Base-by-base conservation (phyloP, 2,113 vertebrate species). In the Oenanthe melanoleuca region DNA sequence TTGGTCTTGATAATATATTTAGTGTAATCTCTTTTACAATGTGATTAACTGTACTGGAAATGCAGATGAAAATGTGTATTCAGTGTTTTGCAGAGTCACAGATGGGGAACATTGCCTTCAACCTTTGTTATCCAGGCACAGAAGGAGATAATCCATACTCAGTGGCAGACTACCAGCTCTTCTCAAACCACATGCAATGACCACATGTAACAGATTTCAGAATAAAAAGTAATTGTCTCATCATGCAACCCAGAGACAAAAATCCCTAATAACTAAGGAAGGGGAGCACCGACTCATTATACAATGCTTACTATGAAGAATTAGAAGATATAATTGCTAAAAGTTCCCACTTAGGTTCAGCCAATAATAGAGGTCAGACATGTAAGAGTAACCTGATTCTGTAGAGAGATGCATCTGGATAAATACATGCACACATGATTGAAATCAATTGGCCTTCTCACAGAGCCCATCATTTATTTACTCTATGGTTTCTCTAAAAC, bases 121-220 rank as follows among this genome's bases (percentile, higher is more conserved):
- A 92, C 64, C 95, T 97, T 93, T 92, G 70, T 65, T 91, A 91
- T 92, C 91, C 85, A 80, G 61, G 85, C 95, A 96, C 85, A 93
- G 94, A 92, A 97, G 93, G 82, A 82, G 49, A 94, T 95, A 97
- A 97, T 97, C 91, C 86, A 91, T 95, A 93, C 93, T 94, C 90
- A 80, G 91, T 93, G 72, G 67, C 56, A 85, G 52, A 57, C 57
- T 65, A 61, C 15, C 60, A 74, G 57, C 4, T 4, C 31, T 73
- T 96, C 95, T 94, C 89, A 88, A 86, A 57, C 81, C 93, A 67
- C 40, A 6, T 14, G 63, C 93, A 96, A 75, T 71, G 83, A 86
- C 50, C 64, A 80, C 23, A 80, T 82, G 74, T 63, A 94, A 95
- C 37, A 55, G 70, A 96, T 93, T 96, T 95, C 89, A 93, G 80